Percentiles rank a stretch among this genome's conserved stretches.
phyloP scores from a whole-genome alignment of 2,113 vertebrate genomes.

The Phaethon lepturus region DNA sequence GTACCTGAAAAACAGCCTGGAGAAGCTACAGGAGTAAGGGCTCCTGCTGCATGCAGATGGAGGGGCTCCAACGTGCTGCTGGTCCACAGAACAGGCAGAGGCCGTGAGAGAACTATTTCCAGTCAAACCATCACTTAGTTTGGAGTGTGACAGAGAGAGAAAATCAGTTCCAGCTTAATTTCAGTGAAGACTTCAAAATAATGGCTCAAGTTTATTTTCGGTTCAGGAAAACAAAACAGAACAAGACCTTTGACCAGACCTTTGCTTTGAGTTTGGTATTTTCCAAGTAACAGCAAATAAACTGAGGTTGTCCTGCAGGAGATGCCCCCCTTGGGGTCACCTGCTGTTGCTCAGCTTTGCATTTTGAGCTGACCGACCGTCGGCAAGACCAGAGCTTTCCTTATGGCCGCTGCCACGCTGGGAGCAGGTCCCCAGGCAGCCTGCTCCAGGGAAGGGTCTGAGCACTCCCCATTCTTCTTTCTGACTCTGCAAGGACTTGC shows the following conservation, averaged over 20 bases:
- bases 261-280: background rate
- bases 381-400: background rate
- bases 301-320: background rate
- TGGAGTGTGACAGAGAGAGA: background rate
- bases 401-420: rapidly evolving
- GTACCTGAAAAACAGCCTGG: background rate
- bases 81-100: background rate
- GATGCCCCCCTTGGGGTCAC: background rate
- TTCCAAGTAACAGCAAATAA: background rate
- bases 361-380: background rate
- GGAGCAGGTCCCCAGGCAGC: background rate
- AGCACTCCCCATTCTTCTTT: background rate
- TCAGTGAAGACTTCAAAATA: background rate
- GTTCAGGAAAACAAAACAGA: background rate
- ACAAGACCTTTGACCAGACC: background rate
- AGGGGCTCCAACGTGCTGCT: background rate
- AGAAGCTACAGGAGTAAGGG: background rate
- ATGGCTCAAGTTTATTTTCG: background rate
- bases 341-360: background rate
- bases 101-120: background rate
- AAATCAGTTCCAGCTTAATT: background rate
- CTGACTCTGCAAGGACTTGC: background rate
- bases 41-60: background rate
- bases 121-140: background rate
- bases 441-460: background rate